Base-by-base conservation (phyloP, 2,888 invertebrate genomes). In the Caenorhabditis uteleia region DNA sequence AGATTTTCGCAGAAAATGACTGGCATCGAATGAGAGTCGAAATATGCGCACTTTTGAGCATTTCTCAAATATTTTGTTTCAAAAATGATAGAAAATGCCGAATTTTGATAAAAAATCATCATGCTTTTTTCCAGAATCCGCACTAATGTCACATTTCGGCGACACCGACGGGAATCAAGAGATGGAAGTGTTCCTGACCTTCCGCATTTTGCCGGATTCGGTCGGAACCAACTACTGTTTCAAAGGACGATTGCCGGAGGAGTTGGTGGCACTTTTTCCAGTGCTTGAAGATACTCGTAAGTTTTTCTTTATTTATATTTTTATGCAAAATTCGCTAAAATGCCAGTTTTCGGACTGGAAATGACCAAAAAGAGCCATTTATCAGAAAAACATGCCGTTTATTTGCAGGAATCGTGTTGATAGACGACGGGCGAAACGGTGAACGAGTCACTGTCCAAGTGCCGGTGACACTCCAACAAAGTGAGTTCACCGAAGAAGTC, bases 201-300 rank as follows among this genome's bases (percentile, higher is more conserved):
- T 64, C 27, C 42, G 46, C 8, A 58, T 64, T 14, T 38, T n/a
- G 20, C 57, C 58, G 0, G 36, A 40, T 10, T 34, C 18, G 16
- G 18, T 39, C 8, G 64, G 39, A 39, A 3, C 45, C 23, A 34
- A 40, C 21, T 64, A 38, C 27, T 33, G 49, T 18, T 31, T 64
- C 3, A 43, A 46, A 14, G 64, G 58, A n/a, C 33, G 38, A 14
- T 31, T 64, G 4, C 64, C 64, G 14, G 12, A 7, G 3, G 40
- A 45, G 20, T 43, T 64, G 5, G 39, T 40, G 8, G 49, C 43
- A 5, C 31, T 58, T 8, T 64, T 58, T 43, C 64, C 64, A 7
- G 46, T 23, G 16, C 36, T 64, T 10, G 64, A 64, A 16, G 42
- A 53, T 2, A 64, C 64, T n/a, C 44, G 64, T 64, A 10, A 49